Evolutionary conservation across 2,113 vertebrate genomes (phyloP).

Genomic region (Ancistrus triradiatus): DNA sequence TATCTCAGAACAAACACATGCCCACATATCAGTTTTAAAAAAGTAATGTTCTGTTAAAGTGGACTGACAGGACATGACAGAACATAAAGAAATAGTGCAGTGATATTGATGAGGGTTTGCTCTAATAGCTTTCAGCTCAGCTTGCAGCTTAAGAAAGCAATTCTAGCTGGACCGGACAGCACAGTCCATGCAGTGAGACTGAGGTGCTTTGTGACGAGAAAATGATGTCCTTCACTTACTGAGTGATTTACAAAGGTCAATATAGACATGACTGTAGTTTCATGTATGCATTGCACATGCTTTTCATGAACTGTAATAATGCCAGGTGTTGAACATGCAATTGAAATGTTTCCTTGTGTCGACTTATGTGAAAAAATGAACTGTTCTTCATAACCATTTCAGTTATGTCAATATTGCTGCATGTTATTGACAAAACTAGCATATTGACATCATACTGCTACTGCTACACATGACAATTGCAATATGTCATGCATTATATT

Average conservation of each 20-base stretch:
- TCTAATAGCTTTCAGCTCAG: constrained; percentile 15
- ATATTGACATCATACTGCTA: background rate
- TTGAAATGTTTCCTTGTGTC: constrained; percentile 42
- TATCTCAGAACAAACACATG: too few relatives aligned
- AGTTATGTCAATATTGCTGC: background rate
- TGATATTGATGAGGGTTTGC: constrained; percentile 8
- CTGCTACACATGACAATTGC: background rate
- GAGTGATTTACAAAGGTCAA: constrained; percentile 28
- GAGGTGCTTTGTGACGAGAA: constrained; percentile 18
- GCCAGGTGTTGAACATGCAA: constrained; percentile 50
- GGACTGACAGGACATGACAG: constrained; percentile 2
- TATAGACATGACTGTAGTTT: constrained; percentile 31
- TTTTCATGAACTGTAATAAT: constrained; percentile 43
- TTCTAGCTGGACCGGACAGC: constrained; percentile 7
- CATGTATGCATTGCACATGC: constrained; percentile 45
- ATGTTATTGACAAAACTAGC: background rate
- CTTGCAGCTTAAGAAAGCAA: constrained; percentile 1
- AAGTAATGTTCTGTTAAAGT: constrained; percentile 6
- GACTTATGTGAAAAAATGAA: constrained; percentile 16
- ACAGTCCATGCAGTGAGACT: constrained; percentile 21
- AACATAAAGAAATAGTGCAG: constrained; percentile 2
- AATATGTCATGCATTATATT: background rate
- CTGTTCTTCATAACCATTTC: constrained; percentile 4
- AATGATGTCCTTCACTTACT: constrained; percentile 1
- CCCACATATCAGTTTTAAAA: constrained; percentile 17